These are phyloP conservation scores for Nannoperca australis DNA, from an alignment of 2,797 vertebrate species.

Conservation along the genomic window DNA sequence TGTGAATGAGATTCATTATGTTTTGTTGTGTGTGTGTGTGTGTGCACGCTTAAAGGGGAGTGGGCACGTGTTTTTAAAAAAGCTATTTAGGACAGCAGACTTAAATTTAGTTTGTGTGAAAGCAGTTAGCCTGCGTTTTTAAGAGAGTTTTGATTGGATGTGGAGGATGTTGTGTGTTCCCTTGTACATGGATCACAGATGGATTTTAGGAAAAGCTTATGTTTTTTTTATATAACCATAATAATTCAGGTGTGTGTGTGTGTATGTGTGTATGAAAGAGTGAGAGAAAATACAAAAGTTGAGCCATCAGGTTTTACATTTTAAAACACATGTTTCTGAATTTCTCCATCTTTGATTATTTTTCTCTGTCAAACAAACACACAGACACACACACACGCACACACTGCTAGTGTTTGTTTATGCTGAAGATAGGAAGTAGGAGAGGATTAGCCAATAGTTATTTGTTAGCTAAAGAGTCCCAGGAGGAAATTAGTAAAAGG, in stretches of 20 bases:
- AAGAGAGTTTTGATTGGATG: slow-evolving; percentile 4
- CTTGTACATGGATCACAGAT: slow-evolving; percentile 14
- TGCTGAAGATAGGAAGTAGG: slow-evolving; percentile 13
- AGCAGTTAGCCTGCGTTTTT: slow-evolving; percentile 26
- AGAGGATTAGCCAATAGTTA: slow-evolving; percentile 52
- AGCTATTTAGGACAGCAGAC: slow-evolving; percentile 23
- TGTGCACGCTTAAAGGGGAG: background rate
- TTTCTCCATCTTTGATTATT: background rate
- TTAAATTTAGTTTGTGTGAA: slow-evolving; percentile 23
- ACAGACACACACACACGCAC: background rate
- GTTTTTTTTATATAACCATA: background rate
- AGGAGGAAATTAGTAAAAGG: slow-evolving; percentile 63
- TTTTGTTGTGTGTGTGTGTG: slow-evolving; percentile 36
- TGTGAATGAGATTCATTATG: slow-evolving; percentile 54
- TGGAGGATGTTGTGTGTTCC: background rate
- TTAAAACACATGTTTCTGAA: background rate
- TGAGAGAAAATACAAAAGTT: background rate
- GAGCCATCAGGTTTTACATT: background rate
- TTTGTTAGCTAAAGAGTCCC: slow-evolving; percentile 49
- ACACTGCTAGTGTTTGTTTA: slow-evolving; percentile 9
- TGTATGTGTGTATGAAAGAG: background rate
- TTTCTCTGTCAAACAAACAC: background rate
- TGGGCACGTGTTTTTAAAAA: slow-evolving; percentile 5
- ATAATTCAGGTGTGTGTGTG: background rate
- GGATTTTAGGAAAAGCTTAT: background rate